phyloP scores from a whole-genome alignment of 1,140 invertebrate species.

The Anastatus disparis region DNA sequence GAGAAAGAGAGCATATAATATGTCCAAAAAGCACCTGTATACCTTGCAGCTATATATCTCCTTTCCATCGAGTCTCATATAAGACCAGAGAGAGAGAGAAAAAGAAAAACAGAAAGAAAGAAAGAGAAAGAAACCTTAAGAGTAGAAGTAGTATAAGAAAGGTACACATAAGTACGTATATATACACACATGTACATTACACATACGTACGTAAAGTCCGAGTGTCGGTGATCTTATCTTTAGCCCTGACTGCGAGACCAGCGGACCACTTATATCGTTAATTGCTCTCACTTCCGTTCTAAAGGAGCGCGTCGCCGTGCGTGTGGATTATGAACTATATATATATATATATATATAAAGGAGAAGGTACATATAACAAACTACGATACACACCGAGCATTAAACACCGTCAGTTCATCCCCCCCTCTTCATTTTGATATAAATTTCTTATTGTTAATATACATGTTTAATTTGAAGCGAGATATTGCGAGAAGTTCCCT shows the following conservation, averaged over 20 bases:
- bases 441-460: too few relatives aligned
- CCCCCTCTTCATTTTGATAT: background rate
- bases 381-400: constrained; percentile 25
- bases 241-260: constrained; percentile 55
- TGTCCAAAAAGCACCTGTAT: constrained; percentile 65
- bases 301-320: constrained; percentile 44
- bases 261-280: constrained; percentile 69
- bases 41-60: constrained; percentile 48
- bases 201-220: background rate
- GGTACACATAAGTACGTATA: background rate
- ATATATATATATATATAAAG: too few relatives aligned
- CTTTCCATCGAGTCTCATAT: constrained; percentile 44
- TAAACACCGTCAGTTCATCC: constrained; percentile 28
- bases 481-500: too few relatives aligned
- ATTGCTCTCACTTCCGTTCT: constrained; percentile 67
- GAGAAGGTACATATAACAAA: too few relatives aligned
- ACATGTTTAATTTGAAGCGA: too few relatives aligned
- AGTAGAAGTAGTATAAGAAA: background rate
- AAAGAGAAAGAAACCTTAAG: constrained; percentile 46
- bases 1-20: constrained; percentile 58
- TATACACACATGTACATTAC: background rate
- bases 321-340: too few relatives aligned
- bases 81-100: constrained; percentile 39
- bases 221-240: constrained; percentile 55
- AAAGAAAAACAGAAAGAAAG: constrained; percentile 14